phyloP scores from a whole-genome alignment of 2,113 vertebrate genomes.

The Strix uralensis region DNA sequence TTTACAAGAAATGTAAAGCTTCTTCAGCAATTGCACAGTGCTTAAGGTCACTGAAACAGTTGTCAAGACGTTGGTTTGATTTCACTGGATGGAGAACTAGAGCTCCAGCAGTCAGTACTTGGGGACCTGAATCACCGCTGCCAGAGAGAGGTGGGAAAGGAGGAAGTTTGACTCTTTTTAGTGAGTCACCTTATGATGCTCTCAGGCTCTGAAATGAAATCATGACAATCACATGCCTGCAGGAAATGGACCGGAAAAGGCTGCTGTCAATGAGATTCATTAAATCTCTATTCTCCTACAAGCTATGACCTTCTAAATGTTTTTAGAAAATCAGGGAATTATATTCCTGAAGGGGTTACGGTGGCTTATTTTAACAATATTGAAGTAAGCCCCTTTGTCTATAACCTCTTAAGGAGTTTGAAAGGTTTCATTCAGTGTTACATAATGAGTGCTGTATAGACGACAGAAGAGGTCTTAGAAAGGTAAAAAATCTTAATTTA shows the following conservation, averaged over 20 bases:
- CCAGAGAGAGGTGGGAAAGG: background rate
- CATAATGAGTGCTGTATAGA: background rate
- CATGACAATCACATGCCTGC: background rate
- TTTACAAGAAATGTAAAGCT: background rate
- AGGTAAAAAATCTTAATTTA: background rate
- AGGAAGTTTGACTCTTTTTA: background rate
- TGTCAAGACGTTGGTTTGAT: background rate
- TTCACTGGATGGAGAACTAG: background rate
- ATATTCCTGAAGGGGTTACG: background rate
- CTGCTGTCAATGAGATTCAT: background rate
- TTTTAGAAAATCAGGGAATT: background rate
- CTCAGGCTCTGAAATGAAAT: background rate
- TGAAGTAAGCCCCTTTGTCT: background rate
- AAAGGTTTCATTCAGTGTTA: background rate
- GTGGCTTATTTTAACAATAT: background rate
- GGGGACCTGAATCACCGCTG: background rate
- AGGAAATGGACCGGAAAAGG: conserved; percentile 8
- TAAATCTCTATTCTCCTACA: background rate
- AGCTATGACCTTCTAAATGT: background rate
- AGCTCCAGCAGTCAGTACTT: background rate
- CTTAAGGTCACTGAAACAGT: background rate
- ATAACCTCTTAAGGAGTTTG: background rate
- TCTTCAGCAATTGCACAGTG: background rate
- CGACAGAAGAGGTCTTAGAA: background rate
- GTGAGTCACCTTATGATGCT: background rate